Evolutionary conservation across 2,113 vertebrate species (phyloP), one percentile per base, ranked within the genome.

Genomic region (Rhadina sibilatrix): DNA sequence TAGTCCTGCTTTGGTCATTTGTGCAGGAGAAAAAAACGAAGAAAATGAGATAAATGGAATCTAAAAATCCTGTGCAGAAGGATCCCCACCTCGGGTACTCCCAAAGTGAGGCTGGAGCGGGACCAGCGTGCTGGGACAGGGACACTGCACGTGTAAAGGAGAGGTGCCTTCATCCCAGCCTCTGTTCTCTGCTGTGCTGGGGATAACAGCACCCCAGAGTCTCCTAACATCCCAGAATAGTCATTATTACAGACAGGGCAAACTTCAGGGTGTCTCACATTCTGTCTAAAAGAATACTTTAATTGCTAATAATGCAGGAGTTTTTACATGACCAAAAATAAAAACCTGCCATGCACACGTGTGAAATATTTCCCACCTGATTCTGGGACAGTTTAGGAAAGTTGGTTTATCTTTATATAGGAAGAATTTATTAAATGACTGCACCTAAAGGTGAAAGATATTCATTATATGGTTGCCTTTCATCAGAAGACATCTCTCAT

Each of bases 61-160:
- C 30, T 42, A 37, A 61, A 89, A 49, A 40, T 0, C 25, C 16
- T 20, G 9, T 6, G 18, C 42, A 63, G 56, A 56, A 72, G 33
- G 57, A 65, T 35, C 14, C 3, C 16, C 6, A 7, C 18, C 8
- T 8, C 0, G 0, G 44, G 28, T 42, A 19, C 35, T 64, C 52
- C n/a, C 16, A 12, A n/a, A 42, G 23, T 1, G 14, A 44, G 30
- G 59, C 24, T 91, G 68, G 37, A 64, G 54, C 1, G 1, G 47
- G 59, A 44, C 1, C 63, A 53, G 71, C 3, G 0, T 1, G 22
- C 8, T 0, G 5, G 46, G 33, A 18, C 21, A 17, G 35, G 47
- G 60, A 59, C 60, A 46, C 0, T 0, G 47, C 42, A 63, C 4
- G 1, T 1, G 61, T 4, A 27, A 49, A 69, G 40, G 31, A 16